Conservation (phyloP, 2,113 vertebrate genomes). For the Ahaetulla prasina region DNA sequence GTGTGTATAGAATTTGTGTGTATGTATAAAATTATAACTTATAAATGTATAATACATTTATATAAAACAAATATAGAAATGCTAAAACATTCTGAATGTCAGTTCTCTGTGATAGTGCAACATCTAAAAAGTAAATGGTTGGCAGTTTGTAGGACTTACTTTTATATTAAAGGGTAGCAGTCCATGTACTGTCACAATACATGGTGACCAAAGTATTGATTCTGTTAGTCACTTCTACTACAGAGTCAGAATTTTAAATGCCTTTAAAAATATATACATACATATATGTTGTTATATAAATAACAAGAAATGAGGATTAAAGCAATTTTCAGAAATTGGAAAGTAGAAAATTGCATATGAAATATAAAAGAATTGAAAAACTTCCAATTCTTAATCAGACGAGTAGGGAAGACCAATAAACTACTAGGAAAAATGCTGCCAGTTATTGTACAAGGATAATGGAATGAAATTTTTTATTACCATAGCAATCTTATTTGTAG, state of each 20-base stretch:
- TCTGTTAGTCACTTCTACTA: background rate
- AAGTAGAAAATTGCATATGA: background rate
- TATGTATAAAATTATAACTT: too few relatives aligned
- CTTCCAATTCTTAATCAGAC: background rate
- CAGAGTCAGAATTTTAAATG: background rate
- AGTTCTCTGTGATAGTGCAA: background rate
- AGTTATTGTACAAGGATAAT: background rate
- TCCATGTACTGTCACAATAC: background rate
- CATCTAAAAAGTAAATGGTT: background rate
- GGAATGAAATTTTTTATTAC: background rate
- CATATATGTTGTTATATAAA: background rate
- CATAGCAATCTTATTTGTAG: background rate
- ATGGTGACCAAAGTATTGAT: background rate
- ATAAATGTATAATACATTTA: too few relatives aligned
- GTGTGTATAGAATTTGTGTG: too few relatives aligned
- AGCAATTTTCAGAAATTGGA: background rate
- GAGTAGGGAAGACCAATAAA: background rate
- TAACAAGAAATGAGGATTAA: background rate
- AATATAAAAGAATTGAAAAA: background rate
- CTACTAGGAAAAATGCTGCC: background rate
- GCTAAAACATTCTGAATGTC: background rate
- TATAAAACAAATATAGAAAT: background rate
- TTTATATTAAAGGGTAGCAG: background rate
- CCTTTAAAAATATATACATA: background rate
- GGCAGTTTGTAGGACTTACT: background rate